Evolutionary conservation across 2,888 invertebrate species (phyloP), one percentile per base, ranked within the genome.

Genomic region (Tupiocoris notatus): DNA sequence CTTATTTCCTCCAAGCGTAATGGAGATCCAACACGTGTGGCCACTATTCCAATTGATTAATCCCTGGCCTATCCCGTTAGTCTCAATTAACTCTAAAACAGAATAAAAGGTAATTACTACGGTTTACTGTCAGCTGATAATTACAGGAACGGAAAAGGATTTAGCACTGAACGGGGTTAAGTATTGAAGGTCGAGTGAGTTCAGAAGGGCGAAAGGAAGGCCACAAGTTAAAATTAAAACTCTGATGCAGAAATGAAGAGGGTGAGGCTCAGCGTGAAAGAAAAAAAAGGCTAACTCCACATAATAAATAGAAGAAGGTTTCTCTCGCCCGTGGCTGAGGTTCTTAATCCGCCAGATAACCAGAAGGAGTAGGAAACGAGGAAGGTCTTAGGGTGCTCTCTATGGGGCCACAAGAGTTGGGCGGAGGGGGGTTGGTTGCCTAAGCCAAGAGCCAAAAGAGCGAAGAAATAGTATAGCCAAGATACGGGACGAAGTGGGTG

Each of bases 311-410:
- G 67, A 67, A n/a, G n/a, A n/a, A 57, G 57, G n/a, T 66, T 66
- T 56, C 23, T 22, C 57, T 67, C 67, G 20, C 39, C 65, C 2
- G 7, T 12, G 18, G 65, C 25, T 12, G 65, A 65, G 70, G 70
- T 59, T 70, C 70, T 70, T 70, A 70, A 70, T 70, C 70, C 70
- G 18, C 12, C 70, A 70, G 70, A 70, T 70, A 70, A 70, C 70
- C 59, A 24, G 59, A 59, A 70, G 59, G 70, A 39, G 39, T 39
- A 12, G 39, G 39, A n/a, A n/a, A n/a, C n/a, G n/a, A 12, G 39
- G 39, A 12, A 12, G 39, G 12, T 12, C 39, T 39, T 39, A 39
- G 39, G 39, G n/a, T n/a, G n/a, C n/a, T 39, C 39, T 39, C 39
- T 39, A 12, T 3, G 12, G 39, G 39, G 39, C 6, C 12, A 39